Evolutionary conservation across 1,140 invertebrate species (phyloP).

Genomic region (Micrasema minimum): DNA sequence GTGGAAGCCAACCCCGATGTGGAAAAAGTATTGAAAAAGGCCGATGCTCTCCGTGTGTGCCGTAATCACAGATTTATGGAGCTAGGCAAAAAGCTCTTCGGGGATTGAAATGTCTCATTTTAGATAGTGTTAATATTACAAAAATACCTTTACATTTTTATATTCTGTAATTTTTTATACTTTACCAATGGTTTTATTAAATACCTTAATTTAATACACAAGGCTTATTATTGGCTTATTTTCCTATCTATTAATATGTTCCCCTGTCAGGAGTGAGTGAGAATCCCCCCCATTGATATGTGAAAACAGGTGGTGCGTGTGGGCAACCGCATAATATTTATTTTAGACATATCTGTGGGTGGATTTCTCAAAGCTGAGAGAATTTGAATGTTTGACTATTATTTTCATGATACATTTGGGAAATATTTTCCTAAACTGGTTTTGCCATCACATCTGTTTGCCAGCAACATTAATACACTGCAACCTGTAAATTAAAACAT

Average conservation of each 20-base stretch:
- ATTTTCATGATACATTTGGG: conserved; percentile 1
- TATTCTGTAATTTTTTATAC: conserved; percentile 41
- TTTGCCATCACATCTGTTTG: conserved; percentile 19
- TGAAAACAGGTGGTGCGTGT: conserved; percentile 25
- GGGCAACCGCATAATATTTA: conserved; percentile 14
- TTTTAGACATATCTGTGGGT: conserved; percentile 25
- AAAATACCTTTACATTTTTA: conserved; percentile 30
- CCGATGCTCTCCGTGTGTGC: conserved; percentile 83
- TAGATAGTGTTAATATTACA: conserved; percentile 11
- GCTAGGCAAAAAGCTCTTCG: conserved; percentile 84
- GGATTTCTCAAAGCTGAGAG: neutral
- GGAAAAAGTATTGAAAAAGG: conserved; percentile 82
- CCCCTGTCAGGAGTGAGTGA: neutral
- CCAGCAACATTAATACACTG: conserved; percentile 32
- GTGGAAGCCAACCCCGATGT: conserved; percentile 83
- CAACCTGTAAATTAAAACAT: conserved; percentile 34
- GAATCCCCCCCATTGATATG: conserved; percentile 3
- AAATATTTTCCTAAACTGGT: conserved; percentile 4
- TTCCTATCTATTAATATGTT: conserved; percentile 17
- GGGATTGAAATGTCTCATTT: conserved; percentile 71
- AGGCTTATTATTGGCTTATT: conserved; percentile 2
- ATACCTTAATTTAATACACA: conserved; percentile 22
- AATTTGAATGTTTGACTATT: conserved; percentile 1
- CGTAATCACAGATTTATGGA: conserved; percentile 89
- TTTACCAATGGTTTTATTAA: conserved; percentile 32